These are phyloP conservation scores for Phallusia fumigata DNA, from an alignment of 23 tunicate genomes.

Conservation along the genomic window DNA sequence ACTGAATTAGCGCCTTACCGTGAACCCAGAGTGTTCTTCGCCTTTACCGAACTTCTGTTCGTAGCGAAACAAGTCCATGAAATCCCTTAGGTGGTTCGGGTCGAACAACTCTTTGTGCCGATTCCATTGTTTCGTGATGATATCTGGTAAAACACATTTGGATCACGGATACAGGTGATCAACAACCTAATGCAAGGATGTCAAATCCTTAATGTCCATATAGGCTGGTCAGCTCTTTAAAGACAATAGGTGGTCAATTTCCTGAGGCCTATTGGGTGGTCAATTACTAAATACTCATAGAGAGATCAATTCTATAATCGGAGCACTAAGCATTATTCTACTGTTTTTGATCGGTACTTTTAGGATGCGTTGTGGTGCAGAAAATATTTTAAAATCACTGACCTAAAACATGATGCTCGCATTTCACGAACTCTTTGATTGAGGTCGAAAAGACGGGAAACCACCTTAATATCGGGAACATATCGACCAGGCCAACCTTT, in stretches of 20 bases:
- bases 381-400: background rate
- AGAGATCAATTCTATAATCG: no score
- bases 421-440: background rate
- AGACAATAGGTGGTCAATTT: no score
- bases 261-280: no score
- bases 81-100: background rate
- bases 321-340: no score
- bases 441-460: background rate
- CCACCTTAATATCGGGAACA: background rate
- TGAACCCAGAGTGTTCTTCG: background rate
- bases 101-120: background rate
- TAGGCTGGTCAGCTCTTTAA: no score
- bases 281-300: no score
- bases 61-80: background rate
- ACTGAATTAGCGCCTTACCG: background rate
- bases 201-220: no score
- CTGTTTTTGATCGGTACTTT: no score
- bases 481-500: background rate
- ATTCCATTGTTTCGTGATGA: background rate
- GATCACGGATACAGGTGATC: no score
- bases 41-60: background rate
- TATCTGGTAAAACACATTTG: background rate
- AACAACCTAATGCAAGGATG: no score
- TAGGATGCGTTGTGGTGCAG: no score
- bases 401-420: background rate